Evolutionary conservation across 2,888 invertebrate species (phyloP).

Genomic region (Phrixothrix hirtus): DNA sequence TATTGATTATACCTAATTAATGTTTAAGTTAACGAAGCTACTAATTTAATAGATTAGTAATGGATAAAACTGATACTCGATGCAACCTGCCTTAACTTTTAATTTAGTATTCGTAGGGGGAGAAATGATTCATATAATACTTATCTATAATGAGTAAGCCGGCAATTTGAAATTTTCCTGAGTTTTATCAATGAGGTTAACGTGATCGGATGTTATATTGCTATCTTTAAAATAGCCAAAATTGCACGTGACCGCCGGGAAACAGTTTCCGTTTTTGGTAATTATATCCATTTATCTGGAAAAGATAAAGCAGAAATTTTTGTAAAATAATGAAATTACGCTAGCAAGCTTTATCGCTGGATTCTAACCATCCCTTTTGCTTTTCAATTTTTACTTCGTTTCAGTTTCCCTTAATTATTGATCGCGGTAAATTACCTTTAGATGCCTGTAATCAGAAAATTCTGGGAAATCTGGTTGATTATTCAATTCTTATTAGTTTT

Average conservation of each 20-base stretch:
- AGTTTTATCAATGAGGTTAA: conserved; percentile 15
- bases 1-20: too few species aligned
- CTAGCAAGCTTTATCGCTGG: conserved; percentile 14
- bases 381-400: conserved; percentile 11
- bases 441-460: neutral
- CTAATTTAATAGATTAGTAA: too few species aligned
- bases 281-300: conserved; percentile 21
- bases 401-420: conserved; percentile 2
- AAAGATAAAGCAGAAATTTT: conserved; percentile 16
- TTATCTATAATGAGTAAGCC: conserved; percentile 15
- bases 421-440: neutral
- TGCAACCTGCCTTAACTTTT: conserved; percentile 5
- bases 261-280: conserved; percentile 18
- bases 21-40: too few species aligned
- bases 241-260: conserved; percentile 19
- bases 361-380: conserved; percentile 2
- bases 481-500: neutral
- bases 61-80: too few species aligned
- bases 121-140: conserved; percentile 8
- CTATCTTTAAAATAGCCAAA: conserved; percentile 19
- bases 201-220: conserved; percentile 21
- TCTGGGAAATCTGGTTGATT: neutral
- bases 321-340: conserved; percentile 21
- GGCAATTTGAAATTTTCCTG: conserved; percentile 9
- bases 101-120: conserved; percentile 2